Percentiles rank a stretch among this genome's conserved stretches.
Conservation (phyloP, 2,888 invertebrate genomes). For the Empis stercorea region DNA sequence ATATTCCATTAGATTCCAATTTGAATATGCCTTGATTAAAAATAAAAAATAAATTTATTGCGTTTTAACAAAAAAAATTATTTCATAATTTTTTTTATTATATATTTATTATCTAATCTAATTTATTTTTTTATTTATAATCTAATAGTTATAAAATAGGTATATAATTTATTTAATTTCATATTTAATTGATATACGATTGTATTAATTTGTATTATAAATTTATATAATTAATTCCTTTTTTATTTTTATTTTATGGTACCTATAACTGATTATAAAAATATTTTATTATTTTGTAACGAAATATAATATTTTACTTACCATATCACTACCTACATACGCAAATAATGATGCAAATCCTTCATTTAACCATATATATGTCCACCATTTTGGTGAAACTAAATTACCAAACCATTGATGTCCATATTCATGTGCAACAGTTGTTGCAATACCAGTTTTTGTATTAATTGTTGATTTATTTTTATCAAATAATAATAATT, state of each 20-base stretch:
- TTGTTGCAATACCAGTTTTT: conserved; percentile 38
- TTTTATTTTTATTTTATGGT: no score
- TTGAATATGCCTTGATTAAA: conserved; percentile 40
- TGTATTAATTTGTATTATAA: no score
- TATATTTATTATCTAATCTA: no score
- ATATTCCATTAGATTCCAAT: conserved; percentile 62
- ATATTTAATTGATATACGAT: no score
- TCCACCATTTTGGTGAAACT: conserved; percentile 58
- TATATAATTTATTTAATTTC: no score
- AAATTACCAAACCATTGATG: conserved; percentile 76
- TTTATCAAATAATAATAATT: conserved; percentile 25
- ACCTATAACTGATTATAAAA: neutral
- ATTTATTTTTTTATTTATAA: no score
- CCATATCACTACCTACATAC: neutral
- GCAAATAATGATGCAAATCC: conserved; percentile 46
- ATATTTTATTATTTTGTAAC: no score
- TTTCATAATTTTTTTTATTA: neutral
- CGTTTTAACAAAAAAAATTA: neutral
- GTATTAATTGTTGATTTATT: conserved; percentile 23
- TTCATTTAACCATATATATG: conserved; percentile 59
- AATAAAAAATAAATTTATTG: neutral
- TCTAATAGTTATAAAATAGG: no score
- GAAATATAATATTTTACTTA: neutral
- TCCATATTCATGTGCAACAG: conserved; percentile 44
- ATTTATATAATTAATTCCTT: no score